Percentiles rank a stretch among this genome's conserved stretches.
Conservation (phyloP, 2,113 vertebrate genomes). For the Gnathonemus longibarbis region DNA sequence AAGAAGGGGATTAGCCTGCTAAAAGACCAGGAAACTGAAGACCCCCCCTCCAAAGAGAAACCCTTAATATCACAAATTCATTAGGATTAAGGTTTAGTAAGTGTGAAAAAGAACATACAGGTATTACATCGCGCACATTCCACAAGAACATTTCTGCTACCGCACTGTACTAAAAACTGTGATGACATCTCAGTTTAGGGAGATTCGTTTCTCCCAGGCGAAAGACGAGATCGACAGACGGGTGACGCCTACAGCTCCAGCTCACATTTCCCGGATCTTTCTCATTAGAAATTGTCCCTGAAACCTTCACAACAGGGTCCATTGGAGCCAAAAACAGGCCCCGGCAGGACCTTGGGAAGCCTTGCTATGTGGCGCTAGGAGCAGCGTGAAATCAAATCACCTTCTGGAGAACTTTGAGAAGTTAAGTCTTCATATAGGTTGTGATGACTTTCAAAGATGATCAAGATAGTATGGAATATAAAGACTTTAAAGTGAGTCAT, state of each 20-base stretch:
- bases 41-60: neutral
- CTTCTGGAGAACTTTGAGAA: neutral
- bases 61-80: neutral
- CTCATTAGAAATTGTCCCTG: neutral
- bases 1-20: constrained; percentile 50
- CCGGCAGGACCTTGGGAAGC: neutral
- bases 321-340: neutral
- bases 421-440: neutral
- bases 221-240: neutral
- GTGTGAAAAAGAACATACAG: neutral
- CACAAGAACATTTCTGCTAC: neutral
- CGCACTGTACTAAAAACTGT: neutral
- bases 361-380: neutral
- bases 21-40: constrained; percentile 41
- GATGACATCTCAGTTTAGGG: too few relatives aligned
- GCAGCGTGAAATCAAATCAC: neutral
- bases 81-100: neutral
- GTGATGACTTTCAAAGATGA: constrained; percentile 1
- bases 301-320: neutral
- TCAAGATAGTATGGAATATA: neutral
- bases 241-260: neutral
- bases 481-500: neutral
- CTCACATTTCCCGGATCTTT: neutral
- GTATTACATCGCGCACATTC: neutral
- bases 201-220: neutral